These are phyloP conservation scores for Trissolcus brochymenae DNA, from an alignment of 2,888 invertebrate genomes.

Conservation along the genomic window DNA sequence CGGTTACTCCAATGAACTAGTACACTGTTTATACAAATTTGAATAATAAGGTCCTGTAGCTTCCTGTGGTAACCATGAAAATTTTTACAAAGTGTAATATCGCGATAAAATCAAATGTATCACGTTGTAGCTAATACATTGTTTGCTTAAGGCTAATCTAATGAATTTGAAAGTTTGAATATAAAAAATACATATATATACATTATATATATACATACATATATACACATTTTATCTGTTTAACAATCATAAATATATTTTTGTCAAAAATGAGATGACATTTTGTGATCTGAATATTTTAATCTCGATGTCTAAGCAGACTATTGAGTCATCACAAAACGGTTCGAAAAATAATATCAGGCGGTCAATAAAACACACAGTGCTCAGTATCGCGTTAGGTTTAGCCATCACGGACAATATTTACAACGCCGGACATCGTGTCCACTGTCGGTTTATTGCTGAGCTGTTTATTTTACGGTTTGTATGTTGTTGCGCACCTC, in stretches of 20 bases:
- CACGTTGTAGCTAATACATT: not conserved
- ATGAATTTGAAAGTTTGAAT: not conserved
- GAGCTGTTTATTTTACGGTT: conserved; percentile 58
- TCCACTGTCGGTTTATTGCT: conserved; percentile 57
- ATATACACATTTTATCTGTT: not conserved
- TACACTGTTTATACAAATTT: conserved; percentile 10
- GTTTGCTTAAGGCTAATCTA: not conserved
- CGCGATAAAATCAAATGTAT: too few relatives aligned
- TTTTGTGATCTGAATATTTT: not conserved
- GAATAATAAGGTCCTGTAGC: not conserved
- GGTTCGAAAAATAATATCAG: conserved; percentile 59
- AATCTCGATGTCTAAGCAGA: not conserved
- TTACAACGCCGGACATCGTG: conserved; percentile 72
- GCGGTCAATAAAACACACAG: conserved; percentile 58
- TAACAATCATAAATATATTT: not conserved
- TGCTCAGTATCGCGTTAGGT: conserved; percentile 61
- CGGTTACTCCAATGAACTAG: conserved; percentile 17
- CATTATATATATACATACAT: too few relatives aligned
- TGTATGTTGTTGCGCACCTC: conserved; percentile 52
- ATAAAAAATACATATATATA: too few relatives aligned
- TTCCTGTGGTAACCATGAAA: too few relatives aligned
- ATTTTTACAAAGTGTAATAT: too few relatives aligned
- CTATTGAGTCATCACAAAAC: conserved; percentile 57
- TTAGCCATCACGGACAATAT: conserved; percentile 66
- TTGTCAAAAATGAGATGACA: not conserved